Evolutionary conservation across 2,113 vertebrate species (phyloP).

Genomic region (Tachysurus vachellii): DNA sequence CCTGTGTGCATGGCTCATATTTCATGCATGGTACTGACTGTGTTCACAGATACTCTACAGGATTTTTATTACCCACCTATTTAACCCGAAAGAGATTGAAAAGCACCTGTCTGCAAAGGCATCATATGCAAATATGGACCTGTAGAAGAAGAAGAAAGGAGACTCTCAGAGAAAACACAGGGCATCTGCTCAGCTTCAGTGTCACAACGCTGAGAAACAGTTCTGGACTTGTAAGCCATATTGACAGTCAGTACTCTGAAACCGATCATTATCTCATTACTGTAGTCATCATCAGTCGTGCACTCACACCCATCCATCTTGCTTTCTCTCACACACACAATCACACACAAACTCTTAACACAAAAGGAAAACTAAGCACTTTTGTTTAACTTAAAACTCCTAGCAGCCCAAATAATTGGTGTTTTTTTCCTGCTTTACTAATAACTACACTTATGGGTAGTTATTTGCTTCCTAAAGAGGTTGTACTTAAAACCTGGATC

Average conservation of each 20-base stretch:
- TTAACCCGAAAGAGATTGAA: background rate
- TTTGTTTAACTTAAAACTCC: conserved; percentile 4
- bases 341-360: background rate
- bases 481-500: background rate
- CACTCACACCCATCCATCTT: conserved; percentile 25
- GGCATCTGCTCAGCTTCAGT: background rate
- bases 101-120: background rate
- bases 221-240: conserved; percentile 11
- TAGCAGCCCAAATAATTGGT: too few relatives aligned
- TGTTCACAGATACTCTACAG: background rate
- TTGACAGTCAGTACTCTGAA: conserved; percentile 25
- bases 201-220: conserved; percentile 11
- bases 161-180: background rate
- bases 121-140: background rate
- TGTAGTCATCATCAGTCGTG: conserved; percentile 6
- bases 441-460: background rate
- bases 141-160: background rate
- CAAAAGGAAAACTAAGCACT: background rate
- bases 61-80: background rate
- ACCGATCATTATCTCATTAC: conserved; percentile 43
- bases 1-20: background rate
- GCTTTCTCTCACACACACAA: background rate
- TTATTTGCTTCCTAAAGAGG: background rate
- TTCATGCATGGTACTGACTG: background rate
- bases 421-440: background rate